These are phyloP conservation scores for Polypedilum vanderplanki DNA, from an alignment of 1,140 invertebrate species.

Conservation along the genomic window DNA sequence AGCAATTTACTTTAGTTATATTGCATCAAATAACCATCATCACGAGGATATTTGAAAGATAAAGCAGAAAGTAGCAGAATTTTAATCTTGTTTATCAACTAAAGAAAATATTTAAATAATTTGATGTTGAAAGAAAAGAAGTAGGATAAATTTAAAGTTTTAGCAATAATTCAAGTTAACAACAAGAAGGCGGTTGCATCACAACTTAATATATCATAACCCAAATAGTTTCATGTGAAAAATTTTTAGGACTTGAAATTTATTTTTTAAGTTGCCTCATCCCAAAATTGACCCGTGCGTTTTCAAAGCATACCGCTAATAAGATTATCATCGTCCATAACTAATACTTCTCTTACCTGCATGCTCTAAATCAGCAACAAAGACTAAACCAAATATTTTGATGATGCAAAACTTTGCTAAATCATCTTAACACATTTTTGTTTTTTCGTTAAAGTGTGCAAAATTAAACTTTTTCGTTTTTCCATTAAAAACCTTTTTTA, in stretches of 20 bases:
- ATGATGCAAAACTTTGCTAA: constrained; percentile 4
- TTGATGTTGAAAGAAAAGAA: no score
- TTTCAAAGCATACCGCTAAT: not conserved
- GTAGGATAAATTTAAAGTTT: no score
- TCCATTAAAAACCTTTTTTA: not conserved
- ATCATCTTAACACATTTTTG: not conserved
- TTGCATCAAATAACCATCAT: no score
- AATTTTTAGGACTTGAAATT: not conserved
- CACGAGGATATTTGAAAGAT: no score
- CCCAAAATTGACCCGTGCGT: not conserved
- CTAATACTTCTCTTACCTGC: not conserved
- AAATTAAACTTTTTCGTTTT: not conserved
- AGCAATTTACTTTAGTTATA: no score
- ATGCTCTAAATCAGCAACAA: not conserved
- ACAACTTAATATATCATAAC: no score
- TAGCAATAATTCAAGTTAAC: no score
- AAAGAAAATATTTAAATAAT: no score
- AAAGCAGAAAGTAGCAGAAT: no score
- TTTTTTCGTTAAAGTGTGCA: not conserved
- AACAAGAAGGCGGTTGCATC: no score
- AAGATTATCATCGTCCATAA: constrained; percentile 12
- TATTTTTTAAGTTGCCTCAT: not conserved
- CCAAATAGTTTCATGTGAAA: not conserved
- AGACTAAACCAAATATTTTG: constrained; percentile 18
- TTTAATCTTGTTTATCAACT: no score